A percentile compares a stretch with the other conserved stretches of the same genome.
phyloP scores from a whole-genome alignment of 2,113 vertebrate species.

The Melanotaenia duboulayi region DNA sequence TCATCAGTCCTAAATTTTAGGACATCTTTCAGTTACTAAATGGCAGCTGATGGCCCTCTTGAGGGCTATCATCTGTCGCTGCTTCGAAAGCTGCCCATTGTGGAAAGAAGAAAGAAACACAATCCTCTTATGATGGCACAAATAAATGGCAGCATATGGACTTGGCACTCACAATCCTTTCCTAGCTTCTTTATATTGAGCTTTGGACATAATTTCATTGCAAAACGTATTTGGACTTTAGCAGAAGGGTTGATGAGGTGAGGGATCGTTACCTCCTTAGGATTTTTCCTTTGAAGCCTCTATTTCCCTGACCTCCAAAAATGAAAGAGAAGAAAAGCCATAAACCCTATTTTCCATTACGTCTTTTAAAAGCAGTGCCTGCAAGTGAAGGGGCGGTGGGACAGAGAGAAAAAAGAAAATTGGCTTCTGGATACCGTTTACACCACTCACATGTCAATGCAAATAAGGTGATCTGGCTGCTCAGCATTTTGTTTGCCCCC shows the following conservation, averaged over 20 bases:
- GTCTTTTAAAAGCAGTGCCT: conserved; percentile 71
- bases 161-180: conserved; percentile 55
- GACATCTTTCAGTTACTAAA: conserved; percentile 42
- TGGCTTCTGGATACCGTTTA: conserved; percentile 70
- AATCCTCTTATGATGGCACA: conserved; percentile 73
- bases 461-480: conserved; percentile 68
- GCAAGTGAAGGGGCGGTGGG: conserved; percentile 52
- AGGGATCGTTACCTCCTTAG: conserved; percentile 68
- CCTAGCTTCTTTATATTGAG: conserved; percentile 51
- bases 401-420: conserved; percentile 46
- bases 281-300: conserved; percentile 75
- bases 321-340: conserved; percentile 70
- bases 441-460: conserved; percentile 76
- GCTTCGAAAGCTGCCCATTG: conserved; percentile 64
- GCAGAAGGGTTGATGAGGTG: conserved; percentile 71
- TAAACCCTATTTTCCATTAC: conserved; percentile 80
- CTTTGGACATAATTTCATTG: conserved; percentile 57
- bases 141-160: conserved; percentile 68
- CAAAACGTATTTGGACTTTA: conserved; percentile 67
- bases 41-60: conserved; percentile 45
- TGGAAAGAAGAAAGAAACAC: conserved; percentile 59
- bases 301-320: conserved; percentile 73
- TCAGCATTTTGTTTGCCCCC: conserved; percentile 55
- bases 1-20: conserved; percentile 53
- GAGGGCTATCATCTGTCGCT: conserved; percentile 47